Base-by-base conservation (phyloP, 2,888 invertebrate genomes). In the Ptychoptera contaminata region DNA sequence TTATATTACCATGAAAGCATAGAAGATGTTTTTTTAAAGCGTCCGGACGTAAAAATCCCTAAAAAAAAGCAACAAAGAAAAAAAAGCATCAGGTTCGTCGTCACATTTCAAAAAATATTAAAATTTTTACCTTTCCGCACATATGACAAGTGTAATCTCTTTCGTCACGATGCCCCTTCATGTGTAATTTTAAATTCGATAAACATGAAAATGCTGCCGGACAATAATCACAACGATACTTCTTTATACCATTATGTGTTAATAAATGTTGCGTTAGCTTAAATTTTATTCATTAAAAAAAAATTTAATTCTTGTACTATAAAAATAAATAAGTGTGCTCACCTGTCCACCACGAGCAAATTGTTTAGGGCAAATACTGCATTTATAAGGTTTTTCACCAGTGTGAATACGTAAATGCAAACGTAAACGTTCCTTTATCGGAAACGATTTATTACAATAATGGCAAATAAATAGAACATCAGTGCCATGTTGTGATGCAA, bases 121-220 rank as follows among this genome's bases (percentile, higher is more conserved):
- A 29, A 30, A 2, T 14, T 16, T 11, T 40, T 43, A 45, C 45
- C 41, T 82, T 82, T 0, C 84, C 82, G 56, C 88, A 90, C 43
- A 82, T 75, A 50, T 82, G 78, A 57, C 88, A 88, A 32, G 79
- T 74, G 61, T 76, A 82, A 57, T 85, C 83, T 50, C 79, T 75
- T 12, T 81, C 77, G 52, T 82, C 79, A 30, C 76, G 69, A 65
- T 87, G 87, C 1, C 79, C 71, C 58, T 77, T 76, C 49, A 76
- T 67, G 58, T 82, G 82, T 16, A 70, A 56, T 46, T 74, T 72
- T 16, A 81, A 58, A 56, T 76, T 76, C 38, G 73, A 74, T 30
- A 75, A 70, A 51, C 74, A 76, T 2, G 79, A 76, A 61, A 83
- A 87, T 40, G 74, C 74, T 42, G 79, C 72, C 8, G 76, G 71